A percentile compares a stretch with the other conserved stretches of the same genome.
Evolutionary conservation across 2,888 invertebrate species (phyloP).

Genomic region (Operophtera brumata): DNA sequence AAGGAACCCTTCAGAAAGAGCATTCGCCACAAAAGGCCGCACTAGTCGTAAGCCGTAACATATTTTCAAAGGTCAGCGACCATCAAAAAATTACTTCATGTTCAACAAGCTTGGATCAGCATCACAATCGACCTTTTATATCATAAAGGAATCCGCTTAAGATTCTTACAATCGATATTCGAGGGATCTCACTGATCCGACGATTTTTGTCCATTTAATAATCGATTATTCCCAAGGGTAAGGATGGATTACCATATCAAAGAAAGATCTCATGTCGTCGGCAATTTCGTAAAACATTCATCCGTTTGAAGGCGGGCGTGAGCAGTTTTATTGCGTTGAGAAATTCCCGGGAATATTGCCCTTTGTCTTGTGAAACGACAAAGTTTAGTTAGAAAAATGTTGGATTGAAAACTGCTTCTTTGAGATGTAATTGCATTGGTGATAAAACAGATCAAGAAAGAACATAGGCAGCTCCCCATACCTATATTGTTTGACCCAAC

Average conservation of each 20-base stretch:
- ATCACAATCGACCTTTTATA: constrained; percentile 52
- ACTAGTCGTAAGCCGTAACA: constrained; percentile 26
- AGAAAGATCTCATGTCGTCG: constrained; percentile 68
- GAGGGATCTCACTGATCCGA: constrained; percentile 54
- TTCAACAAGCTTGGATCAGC: constrained; percentile 39
- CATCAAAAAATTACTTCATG: constrained; percentile 36
- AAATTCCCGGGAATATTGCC: constrained; percentile 46
- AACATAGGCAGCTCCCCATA: too few relatives aligned
- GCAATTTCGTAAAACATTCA: constrained; percentile 70
- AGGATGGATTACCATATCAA: constrained; percentile 75
- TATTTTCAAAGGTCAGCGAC: constrained; percentile 33
- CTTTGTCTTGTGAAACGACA: constrained; percentile 39
- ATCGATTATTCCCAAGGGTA: constrained; percentile 70
- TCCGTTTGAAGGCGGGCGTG: constrained; percentile 49
- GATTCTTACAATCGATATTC: constrained; percentile 54
- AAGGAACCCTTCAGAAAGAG: constrained; percentile 22
- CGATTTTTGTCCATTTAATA: constrained; percentile 73
- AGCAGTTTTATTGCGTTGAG: constrained; percentile 49
- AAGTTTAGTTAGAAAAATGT: constrained; percentile 31
- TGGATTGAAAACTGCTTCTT: constrained; percentile 11
- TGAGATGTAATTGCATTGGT: constrained; percentile 14
- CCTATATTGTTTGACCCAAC: too few relatives aligned
- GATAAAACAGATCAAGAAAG: background rate
- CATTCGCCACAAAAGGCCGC: constrained; percentile 15
- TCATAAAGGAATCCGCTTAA: constrained; percentile 62